Conservation (phyloP, 2,113 vertebrate genomes). For the Coryphaenoides rupestris region DNA sequence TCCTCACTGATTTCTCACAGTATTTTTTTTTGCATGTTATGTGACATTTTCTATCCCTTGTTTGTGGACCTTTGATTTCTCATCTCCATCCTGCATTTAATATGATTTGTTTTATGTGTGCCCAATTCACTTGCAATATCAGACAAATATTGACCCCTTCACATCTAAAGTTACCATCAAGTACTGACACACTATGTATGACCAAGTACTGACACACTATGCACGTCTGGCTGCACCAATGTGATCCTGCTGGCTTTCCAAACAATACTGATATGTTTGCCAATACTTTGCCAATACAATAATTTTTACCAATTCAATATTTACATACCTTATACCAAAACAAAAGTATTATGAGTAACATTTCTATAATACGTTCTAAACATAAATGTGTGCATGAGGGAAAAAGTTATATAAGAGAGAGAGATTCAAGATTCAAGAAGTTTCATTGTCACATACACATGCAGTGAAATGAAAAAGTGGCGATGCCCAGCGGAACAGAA, state of each 20-base stretch:
- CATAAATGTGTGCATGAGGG: too few relatives aligned
- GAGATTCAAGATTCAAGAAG: too few relatives aligned
- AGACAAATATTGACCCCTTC: slow-evolving; percentile 15
- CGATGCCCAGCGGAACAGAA: too few relatives aligned
- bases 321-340: not conserved
- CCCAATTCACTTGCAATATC: not conserved
- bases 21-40: slow-evolving; percentile 15
- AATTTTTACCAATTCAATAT: not conserved
- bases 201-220: too few relatives aligned
- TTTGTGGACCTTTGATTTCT: slow-evolving; percentile 52
- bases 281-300: not conserved
- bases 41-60: slow-evolving; percentile 20
- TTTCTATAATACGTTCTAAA: too few relatives aligned
- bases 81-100: slow-evolving; percentile 54
- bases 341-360: not conserved
- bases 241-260: too few relatives aligned
- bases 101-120: slow-evolving; percentile 24
- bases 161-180: slow-evolving; percentile 2
- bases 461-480: too few relatives aligned
- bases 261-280: not conserved
- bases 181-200: too few relatives aligned
- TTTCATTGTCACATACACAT: too few relatives aligned
- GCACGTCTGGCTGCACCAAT: too few relatives aligned
- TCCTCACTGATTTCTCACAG: too few relatives aligned
- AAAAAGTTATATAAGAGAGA: slow-evolving; percentile 60